Percentiles rank a stretch among this genome's conserved stretches.
Evolutionary conservation across 2,113 vertebrate genomes (phyloP).

Genomic region (Physeter macrocephalus): DNA sequence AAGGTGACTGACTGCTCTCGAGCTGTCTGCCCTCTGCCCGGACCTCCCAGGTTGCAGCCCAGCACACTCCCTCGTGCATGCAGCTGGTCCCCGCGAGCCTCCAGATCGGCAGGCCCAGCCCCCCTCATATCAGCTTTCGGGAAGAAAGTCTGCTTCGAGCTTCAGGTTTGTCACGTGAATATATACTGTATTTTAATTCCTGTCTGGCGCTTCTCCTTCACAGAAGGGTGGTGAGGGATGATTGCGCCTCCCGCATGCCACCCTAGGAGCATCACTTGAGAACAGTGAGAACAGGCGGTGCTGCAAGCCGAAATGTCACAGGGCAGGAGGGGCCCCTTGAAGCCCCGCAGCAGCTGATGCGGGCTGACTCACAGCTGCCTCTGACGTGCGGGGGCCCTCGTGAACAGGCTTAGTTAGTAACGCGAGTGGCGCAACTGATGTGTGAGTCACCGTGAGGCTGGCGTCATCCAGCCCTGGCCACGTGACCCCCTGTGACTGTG

Average conservation of each 20-base stretch:
- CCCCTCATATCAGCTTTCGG: not conserved
- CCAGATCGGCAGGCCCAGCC: not conserved
- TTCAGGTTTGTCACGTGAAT: not conserved
- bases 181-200: not conserved
- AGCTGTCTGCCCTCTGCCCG: not conserved
- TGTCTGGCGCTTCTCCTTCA: not conserved
- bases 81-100: not conserved
- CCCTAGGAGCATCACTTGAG: not conserved
- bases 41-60: not conserved
- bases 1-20: not conserved
- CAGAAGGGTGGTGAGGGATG: not conserved
- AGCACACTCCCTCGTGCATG: rapidly evolving
- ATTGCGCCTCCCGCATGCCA: not conserved
- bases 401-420: not conserved
- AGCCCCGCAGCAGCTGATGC: not conserved
- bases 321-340: not conserved
- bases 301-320: not conserved
- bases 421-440: rapidly evolving
- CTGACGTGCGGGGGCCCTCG: not conserved
- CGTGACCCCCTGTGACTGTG: not conserved
- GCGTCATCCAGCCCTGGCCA: not conserved
- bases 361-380: not conserved
- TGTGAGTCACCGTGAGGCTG: not conserved
- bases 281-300: not conserved
- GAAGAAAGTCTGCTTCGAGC: not conserved